phyloP scores from a whole-genome alignment of 2,888 invertebrate genomes.

The Tanypteryx hageni region DNA sequence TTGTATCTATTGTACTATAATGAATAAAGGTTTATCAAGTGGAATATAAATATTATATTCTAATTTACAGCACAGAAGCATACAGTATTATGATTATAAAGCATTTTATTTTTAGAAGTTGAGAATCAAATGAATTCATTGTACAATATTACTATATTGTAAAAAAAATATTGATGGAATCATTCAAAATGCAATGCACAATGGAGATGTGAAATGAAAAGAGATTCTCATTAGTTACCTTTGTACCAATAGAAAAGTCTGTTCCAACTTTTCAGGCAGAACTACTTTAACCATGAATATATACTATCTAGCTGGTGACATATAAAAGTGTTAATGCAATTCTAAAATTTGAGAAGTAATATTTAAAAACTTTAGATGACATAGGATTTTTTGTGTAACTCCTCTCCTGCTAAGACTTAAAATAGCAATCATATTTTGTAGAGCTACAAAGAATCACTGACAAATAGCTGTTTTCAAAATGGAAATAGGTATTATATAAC shows the following conservation, averaged over 20 bases:
- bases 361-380: background rate
- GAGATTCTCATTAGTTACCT: background rate
- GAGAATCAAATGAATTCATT: background rate
- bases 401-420: background rate
- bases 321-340: background rate
- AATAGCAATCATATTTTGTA: background rate
- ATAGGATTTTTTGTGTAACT: background rate
- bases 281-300: background rate
- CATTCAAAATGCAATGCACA: background rate
- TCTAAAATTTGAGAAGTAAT: background rate
- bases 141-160: background rate
- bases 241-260: slow-evolving; percentile 25
- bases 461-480: background rate
- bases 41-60: slow-evolving; percentile 23
- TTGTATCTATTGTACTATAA: background rate
- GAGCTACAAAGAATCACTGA: background rate
- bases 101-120: background rate
- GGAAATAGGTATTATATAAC: background rate
- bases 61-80: background rate
- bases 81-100: background rate
- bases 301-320: background rate
- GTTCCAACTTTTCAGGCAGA: background rate
- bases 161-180: slow-evolving; percentile 21
- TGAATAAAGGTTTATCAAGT: background rate
- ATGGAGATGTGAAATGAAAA: background rate